These are phyloP conservation scores for Nomada ruficornis DNA, from an alignment of 2,888 invertebrate species.

Conservation along the genomic window DNA sequence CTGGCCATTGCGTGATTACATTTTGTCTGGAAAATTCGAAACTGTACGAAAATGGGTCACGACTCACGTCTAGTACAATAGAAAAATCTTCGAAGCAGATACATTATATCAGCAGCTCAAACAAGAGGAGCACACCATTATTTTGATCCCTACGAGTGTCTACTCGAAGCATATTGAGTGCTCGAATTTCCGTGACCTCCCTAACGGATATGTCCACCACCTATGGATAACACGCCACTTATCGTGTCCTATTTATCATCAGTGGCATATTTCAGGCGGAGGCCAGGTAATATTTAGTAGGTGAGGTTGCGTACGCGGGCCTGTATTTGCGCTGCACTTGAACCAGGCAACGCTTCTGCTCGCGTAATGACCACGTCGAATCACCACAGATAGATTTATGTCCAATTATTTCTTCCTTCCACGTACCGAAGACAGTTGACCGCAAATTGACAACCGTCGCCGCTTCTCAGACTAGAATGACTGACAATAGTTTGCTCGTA, in stretches of 20 bases:
- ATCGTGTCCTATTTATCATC: constrained; percentile 70
- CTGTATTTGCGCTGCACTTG: constrained; percentile 76
- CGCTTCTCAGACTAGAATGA: background rate
- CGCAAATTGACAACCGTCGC: constrained; percentile 20
- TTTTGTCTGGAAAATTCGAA: too few species aligned
- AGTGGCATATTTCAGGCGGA: constrained; percentile 62
- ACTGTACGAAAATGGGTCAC: constrained; percentile 5
- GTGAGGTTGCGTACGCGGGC: constrained; percentile 62
- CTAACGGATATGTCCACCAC: constrained; percentile 39
- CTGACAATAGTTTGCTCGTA: background rate
- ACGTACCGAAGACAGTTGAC: constrained; percentile 17
- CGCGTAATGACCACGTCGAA: constrained; percentile 71
- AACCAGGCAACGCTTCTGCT: constrained; percentile 65
- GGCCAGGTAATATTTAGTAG: constrained; percentile 71
- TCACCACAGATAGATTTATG: constrained; percentile 71
- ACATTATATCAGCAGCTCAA: constrained; percentile 20
- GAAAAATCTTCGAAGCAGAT: constrained; percentile 8
- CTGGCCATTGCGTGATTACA: too few species aligned
- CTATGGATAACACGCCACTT: constrained; percentile 62
- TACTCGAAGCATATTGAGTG: constrained; percentile 47
- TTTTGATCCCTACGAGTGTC: constrained; percentile 24
- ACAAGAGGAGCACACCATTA: constrained; percentile 46
- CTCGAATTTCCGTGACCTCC: constrained; percentile 56
- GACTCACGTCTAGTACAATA: background rate
- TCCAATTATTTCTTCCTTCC: constrained; percentile 76